Evolutionary conservation across 2,797 vertebrate genomes (phyloP), one percentile per base, ranked within the genome.

Genomic region (Gallinago stenura): DNA sequence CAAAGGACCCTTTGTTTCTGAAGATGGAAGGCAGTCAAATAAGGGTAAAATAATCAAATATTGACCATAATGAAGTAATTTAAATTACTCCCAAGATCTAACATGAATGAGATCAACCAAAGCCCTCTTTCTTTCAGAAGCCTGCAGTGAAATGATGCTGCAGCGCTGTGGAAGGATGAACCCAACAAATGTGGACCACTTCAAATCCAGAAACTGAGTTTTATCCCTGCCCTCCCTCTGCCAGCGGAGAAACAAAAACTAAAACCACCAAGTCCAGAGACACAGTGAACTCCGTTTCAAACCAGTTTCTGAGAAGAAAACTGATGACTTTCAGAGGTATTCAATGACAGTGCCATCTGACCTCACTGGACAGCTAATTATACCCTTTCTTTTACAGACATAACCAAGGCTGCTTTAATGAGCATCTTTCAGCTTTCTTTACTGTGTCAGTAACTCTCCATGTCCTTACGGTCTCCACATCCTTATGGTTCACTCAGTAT

Each of bases 1-100:
- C 35, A 83, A 88, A 87, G 24, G 37, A 57, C n/a, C 72, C 39
- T 88, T 82, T 64, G n/a, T 84, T 94, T 91, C 79, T 89, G 56
- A 89, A 84, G 50, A 78, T 48, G n/a, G 15, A 79, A 33, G 57
- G 72, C 51, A 64, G 65, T 70, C 43, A 78, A 84, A 75, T 30
- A 19, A 30, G 20, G 30, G 33, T 58, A 92, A 93, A 89, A 86
- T 37, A 94, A 81, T 53, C 14, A 69, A 73, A 83, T 73, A 89
- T 5, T 45, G 22, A 82, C 62, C 35, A 61, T 54, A 85, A 92
- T 61, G 13, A 80, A 56, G 24, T 20, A 51, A 79, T 57, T 68
- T 65, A 72, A 39, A 80, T 53, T 71, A 64, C 57, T 92, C 75
- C 21, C 24, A 41, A 58, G 43, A 51, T 35, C 30, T 56, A 78